Percentiles rank a stretch among this genome's conserved stretches.
Evolutionary conservation across 2,797 vertebrate species (phyloP).

Genomic region (Anolis apletophallus): DNA sequence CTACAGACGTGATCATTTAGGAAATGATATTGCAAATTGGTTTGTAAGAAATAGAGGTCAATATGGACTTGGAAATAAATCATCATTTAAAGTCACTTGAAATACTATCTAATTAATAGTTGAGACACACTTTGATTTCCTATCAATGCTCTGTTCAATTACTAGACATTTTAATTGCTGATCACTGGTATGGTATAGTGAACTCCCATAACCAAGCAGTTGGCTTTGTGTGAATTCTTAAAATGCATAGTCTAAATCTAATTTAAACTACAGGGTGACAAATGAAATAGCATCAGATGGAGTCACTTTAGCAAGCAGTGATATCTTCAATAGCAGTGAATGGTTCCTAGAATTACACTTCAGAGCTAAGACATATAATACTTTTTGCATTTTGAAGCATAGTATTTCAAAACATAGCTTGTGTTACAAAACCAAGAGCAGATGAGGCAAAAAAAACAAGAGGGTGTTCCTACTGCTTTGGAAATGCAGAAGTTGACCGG

Average conservation of each 20-base stretch:
- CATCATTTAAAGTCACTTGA: constrained; percentile 1
- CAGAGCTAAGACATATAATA: not conserved
- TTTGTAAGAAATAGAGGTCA: not conserved
- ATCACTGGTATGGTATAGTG: not conserved
- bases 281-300: not conserved
- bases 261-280: not conserved
- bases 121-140: not conserved
- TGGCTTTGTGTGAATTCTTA: not conserved
- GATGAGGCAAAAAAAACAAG: not conserved
- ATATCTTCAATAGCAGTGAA: not conserved
- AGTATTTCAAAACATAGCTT: not conserved
- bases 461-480: not conserved
- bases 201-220: not conserved
- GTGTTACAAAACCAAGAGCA: not conserved
- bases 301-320: not conserved
- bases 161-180: not conserved
- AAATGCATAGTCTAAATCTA: not conserved
- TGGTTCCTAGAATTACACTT: not conserved
- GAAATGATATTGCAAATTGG: not conserved
- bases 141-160: not conserved
- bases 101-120: not conserved
- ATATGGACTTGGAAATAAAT: not conserved
- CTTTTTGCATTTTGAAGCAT: not conserved
- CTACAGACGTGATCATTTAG: not conserved
- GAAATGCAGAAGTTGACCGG: not conserved